Percentiles rank a stretch among this genome's conserved stretches.
phyloP scores from a whole-genome alignment of 2,888 invertebrate genomes.

The Athetis lepigone region DNA sequence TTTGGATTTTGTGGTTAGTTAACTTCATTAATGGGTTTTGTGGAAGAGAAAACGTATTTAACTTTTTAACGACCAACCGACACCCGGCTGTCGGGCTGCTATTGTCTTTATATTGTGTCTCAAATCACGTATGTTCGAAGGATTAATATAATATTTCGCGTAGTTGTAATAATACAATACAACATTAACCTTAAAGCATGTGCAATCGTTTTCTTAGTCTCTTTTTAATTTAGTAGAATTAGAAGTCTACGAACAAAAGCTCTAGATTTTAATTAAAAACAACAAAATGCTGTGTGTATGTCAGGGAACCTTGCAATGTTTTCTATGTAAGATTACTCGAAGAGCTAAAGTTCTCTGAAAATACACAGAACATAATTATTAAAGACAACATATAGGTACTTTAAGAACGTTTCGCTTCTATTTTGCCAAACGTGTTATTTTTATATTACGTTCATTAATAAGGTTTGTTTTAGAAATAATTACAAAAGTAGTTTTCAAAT shows the following conservation, averaged over 20 bases:
- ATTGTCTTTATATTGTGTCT: too few species aligned
- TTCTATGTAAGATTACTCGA: conserved; percentile 2
- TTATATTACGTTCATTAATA: conserved; percentile 11
- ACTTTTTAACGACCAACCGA: too few species aligned
- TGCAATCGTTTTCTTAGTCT: too few species aligned
- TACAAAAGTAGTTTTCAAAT: background rate
- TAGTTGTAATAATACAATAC: too few species aligned
- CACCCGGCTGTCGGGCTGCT: too few species aligned
- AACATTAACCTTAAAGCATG: too few species aligned
- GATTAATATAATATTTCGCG: too few species aligned
- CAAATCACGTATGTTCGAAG: too few species aligned
- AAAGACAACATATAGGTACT: conserved; percentile 23
- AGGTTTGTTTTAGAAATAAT: background rate
- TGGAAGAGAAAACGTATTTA: too few species aligned
- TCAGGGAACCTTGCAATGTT: background rate
- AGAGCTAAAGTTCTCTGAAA: background rate
- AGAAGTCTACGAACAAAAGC: background rate
- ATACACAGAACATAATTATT: conserved; percentile 21
- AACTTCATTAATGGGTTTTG: too few species aligned
- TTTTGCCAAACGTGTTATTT: background rate
- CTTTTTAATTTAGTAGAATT: too few species aligned
- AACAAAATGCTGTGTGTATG: background rate
- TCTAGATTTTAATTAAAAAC: conserved; percentile 4
- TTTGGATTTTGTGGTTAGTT: too few species aligned
- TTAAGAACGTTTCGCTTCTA: background rate